phyloP scores from a whole-genome alignment of 2,797 vertebrate species.

The Trachurus trachurus region DNA sequence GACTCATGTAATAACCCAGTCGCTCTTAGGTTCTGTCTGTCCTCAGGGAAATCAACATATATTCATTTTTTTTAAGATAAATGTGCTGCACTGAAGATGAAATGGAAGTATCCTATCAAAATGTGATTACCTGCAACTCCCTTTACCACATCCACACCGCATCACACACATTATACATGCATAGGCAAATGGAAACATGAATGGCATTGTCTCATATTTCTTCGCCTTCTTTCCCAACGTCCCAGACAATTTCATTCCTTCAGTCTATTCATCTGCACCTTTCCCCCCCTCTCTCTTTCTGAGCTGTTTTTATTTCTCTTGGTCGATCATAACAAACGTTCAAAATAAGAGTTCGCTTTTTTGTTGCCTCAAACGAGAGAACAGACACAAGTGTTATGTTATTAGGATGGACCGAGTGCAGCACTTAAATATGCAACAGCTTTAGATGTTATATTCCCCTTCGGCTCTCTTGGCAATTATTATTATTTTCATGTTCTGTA shows the following conservation, averaged over 20 bases:
- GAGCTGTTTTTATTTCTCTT: not conserved
- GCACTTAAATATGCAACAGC: constrained; percentile 5
- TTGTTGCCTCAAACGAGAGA: not conserved
- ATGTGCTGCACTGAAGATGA: constrained; percentile 11
- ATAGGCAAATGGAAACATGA: constrained; percentile 16
- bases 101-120: constrained; percentile 21
- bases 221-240: not conserved
- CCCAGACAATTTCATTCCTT: constrained; percentile 3
- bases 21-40: constrained; percentile 1
- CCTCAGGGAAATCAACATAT: constrained; percentile 8
- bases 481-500: constrained; percentile 24
- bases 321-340: not conserved
- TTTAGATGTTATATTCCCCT: constrained; percentile 3
- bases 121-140: constrained; percentile 28
- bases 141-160: not conserved
- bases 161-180: constrained; percentile 21
- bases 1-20: not conserved
- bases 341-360: not conserved
- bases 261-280: constrained; percentile 12
- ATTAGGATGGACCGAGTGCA: constrained; percentile 22
- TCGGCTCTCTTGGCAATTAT: constrained; percentile 1
- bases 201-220: constrained; percentile 23
- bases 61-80: constrained; percentile 20
- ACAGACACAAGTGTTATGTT: not conserved
- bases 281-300: not conserved